Conservation (phyloP, 2,888 invertebrate species). For the Lithodes maja region DNA sequence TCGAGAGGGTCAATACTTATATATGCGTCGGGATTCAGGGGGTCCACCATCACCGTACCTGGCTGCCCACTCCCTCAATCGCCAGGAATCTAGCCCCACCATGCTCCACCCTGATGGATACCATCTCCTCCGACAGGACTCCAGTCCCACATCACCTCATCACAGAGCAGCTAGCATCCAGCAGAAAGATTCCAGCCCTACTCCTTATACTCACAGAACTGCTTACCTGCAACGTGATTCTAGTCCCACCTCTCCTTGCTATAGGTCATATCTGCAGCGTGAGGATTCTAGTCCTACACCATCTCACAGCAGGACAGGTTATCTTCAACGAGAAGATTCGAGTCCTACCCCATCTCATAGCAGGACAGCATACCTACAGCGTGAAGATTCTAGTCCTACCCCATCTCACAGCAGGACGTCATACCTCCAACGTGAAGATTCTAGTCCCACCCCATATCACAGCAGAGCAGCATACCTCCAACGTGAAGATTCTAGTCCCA, state of each 20-base stretch:
- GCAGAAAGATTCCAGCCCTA: constrained; percentile 8
- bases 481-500: not conserved
- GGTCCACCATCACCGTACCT: constrained; percentile 11
- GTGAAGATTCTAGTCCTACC: constrained; percentile 17
- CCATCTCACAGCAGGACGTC: not conserved
- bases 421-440: not conserved
- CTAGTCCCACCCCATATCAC: not conserved
- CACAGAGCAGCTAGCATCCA: not conserved
- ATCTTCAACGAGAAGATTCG: not conserved
- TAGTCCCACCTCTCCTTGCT: not conserved
- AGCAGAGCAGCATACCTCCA: not conserved
- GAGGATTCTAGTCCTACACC: constrained; percentile 21
- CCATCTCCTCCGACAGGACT: constrained; percentile 23
- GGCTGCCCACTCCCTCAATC: not conserved
- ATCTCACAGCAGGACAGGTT: not conserved
- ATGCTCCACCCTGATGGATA: not conserved
- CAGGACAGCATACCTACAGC: not conserved
- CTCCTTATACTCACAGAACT: not conserved
- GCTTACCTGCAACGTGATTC: constrained; percentile 11
- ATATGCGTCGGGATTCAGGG: constrained; percentile 30
- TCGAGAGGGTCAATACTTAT: constrained; percentile 30
- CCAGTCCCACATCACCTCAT: constrained; percentile 8
- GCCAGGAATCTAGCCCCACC: constrained; percentile 1
- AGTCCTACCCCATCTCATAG: not conserved
- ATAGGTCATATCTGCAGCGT: not conserved